Conservation (phyloP, 1,140 invertebrate species). For the Palaemon carinicauda region DNA sequence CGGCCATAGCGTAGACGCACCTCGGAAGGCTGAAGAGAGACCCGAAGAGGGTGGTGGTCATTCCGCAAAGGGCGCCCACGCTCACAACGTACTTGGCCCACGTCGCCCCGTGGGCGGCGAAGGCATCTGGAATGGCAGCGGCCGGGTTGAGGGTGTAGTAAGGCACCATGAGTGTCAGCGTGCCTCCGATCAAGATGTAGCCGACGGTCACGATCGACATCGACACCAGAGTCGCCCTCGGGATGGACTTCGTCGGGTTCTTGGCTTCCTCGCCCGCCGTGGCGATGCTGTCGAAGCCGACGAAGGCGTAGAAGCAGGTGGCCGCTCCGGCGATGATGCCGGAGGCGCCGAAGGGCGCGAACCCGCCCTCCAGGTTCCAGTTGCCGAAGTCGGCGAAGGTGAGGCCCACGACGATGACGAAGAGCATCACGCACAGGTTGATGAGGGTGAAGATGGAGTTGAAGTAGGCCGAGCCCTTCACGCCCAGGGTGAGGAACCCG, state of each 20-base stretch:
- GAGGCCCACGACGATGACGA: conserved; percentile 79
- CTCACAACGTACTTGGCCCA: conserved; percentile 91
- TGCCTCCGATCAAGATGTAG: conserved; percentile 82
- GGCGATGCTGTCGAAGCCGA: conserved; percentile 85
- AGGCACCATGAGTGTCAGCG: conserved; percentile 85
- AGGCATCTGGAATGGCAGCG: conserved; percentile 85
- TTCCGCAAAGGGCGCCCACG: conserved; percentile 86
- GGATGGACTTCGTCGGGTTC: conserved; percentile 81
- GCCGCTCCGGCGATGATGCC: conserved; percentile 77
- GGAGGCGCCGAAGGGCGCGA: conserved; percentile 81
- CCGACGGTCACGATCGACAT: conserved; percentile 80
- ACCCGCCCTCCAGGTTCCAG: conserved; percentile 77
- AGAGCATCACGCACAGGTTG: conserved; percentile 78
- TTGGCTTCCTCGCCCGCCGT: conserved; percentile 87
- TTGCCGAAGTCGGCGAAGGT: conserved; percentile 81
- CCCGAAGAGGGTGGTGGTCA: conserved; percentile 84
- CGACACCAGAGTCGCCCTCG: conserved; percentile 80
- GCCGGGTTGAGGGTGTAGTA: conserved; percentile 76
- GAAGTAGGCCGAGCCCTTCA: conserved; percentile 85
- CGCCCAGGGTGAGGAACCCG: conserved; percentile 75
- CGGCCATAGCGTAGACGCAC: conserved; percentile 88
- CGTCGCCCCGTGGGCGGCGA: conserved; percentile 68
- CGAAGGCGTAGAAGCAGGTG: conserved; percentile 89
- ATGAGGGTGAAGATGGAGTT: conserved; percentile 83
- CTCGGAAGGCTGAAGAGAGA: conserved; percentile 84